Evolutionary conservation across 2,113 vertebrate genomes (phyloP).

Genomic region (Falcunculus frontatus): DNA sequence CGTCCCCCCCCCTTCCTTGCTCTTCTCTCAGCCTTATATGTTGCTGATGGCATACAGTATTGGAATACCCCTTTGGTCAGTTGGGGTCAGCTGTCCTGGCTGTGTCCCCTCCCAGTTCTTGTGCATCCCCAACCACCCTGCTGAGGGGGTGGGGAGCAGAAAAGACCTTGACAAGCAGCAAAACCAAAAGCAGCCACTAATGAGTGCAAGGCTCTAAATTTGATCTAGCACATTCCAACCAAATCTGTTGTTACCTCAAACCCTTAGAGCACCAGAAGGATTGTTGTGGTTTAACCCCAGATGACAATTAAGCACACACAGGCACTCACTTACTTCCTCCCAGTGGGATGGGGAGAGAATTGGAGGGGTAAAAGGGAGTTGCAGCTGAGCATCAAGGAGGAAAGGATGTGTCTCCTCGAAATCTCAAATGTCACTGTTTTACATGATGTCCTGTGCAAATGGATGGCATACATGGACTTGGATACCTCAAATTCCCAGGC

Average conservation of each 20-base stretch:
- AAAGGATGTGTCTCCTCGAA: not conserved
- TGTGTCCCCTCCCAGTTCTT: not conserved
- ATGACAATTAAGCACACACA: not conserved
- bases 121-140: fast-evolving
- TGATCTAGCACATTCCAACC: not conserved
- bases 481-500: not conserved
- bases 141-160: not conserved
- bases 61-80: not conserved
- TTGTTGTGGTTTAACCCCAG: not conserved
- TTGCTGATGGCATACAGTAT: not conserved
- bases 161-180: not conserved
- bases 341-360: not conserved
- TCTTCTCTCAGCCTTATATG: not conserved
- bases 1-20: not conserved
- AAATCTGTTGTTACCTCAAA: not conserved
- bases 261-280: not conserved
- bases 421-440: not conserved
- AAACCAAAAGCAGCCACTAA: not conserved
- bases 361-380: not conserved
- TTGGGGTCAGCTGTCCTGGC: not conserved
- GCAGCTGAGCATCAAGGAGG: not conserved
- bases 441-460: not conserved
- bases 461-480: not conserved
- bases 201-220: not conserved
- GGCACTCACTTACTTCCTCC: not conserved